Evolutionary conservation across 2,113 vertebrate genomes (phyloP).

Genomic region (Caranx ignobilis): DNA sequence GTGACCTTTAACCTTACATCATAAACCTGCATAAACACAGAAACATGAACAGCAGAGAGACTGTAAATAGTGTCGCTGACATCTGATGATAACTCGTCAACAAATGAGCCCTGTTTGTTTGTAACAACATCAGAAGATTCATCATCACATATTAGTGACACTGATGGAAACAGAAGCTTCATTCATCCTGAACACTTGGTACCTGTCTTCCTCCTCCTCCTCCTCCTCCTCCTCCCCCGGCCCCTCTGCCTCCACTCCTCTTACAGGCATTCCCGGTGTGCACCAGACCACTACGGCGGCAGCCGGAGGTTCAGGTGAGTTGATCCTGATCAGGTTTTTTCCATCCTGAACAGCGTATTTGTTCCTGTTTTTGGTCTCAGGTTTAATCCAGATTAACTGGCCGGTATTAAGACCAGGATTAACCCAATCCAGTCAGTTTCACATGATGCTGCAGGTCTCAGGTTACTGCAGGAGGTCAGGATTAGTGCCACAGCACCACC

Average conservation of each 20-base stretch:
- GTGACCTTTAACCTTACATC: slow-evolving; percentile 38
- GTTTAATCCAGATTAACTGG: slow-evolving; percentile 56
- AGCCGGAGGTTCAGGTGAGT: slow-evolving; percentile 75
- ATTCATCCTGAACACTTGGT: slow-evolving; percentile 52
- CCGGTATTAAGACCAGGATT: slow-evolving; percentile 33
- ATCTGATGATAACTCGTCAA: background rate
- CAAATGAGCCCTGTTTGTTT: too few relatives aligned
- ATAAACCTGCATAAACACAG: slow-evolving; percentile 68
- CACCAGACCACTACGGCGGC: slow-evolving; percentile 63
- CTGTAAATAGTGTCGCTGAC: background rate
- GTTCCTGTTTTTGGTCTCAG: slow-evolving; percentile 45
- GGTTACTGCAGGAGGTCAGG: background rate
- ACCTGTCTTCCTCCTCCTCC: background rate
- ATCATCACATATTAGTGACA: background rate
- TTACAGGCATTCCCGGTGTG: slow-evolving; percentile 63
- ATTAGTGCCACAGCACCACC: background rate
- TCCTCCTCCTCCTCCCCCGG: background rate
- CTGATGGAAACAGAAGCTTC: slow-evolving; percentile 36
- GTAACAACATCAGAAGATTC: too few relatives aligned
- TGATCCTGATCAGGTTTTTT: slow-evolving; percentile 29
- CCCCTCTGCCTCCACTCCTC: background rate
- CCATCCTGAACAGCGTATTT: slow-evolving; percentile 38
- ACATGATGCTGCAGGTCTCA: background rate
- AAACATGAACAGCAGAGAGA: background rate
- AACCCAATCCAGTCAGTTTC: background rate